Conservation (phyloP, 1,140 invertebrate genomes). For the Pseudomyrmex concolor region DNA sequence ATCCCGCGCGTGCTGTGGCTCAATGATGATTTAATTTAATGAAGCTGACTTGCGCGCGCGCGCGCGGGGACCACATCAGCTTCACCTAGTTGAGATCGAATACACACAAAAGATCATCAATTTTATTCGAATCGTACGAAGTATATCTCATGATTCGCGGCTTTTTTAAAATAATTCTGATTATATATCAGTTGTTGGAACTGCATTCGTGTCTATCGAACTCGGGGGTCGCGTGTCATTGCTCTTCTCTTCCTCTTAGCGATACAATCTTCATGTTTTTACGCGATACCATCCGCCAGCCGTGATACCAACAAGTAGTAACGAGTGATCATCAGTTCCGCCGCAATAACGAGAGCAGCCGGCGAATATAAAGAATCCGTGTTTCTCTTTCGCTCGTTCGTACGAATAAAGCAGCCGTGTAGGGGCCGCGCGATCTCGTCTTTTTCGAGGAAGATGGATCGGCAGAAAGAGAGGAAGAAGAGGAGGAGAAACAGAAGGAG, state of each 20-base stretch:
- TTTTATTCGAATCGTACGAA: not conserved
- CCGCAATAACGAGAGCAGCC: slow-evolving; percentile 36
- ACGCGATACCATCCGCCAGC: not conserved
- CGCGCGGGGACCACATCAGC: not conserved
- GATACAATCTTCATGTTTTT: slow-evolving; percentile 5
- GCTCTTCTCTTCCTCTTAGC: no score
- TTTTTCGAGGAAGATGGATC: slow-evolving; percentile 58
- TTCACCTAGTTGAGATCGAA: slow-evolving; percentile 65
- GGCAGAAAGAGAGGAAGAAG: slow-evolving; percentile 10
- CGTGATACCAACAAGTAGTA: slow-evolving; percentile 15
- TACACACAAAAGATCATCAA: slow-evolving; percentile 27
- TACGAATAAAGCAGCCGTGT: slow-evolving; percentile 43
- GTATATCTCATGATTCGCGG: not conserved
- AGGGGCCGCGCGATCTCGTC: slow-evolving; percentile 30
- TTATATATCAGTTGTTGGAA: not conserved
- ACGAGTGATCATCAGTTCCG: slow-evolving; percentile 21
- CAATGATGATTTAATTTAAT: slow-evolving; percentile 73
- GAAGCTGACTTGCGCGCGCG: slow-evolving; percentile 44
- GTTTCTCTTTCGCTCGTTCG: slow-evolving; percentile 28
- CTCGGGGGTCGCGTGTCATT: not conserved
- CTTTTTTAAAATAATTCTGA: not conserved
- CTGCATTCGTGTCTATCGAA: not conserved
- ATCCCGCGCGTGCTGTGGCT: not conserved
- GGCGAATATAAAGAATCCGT: slow-evolving; percentile 53
- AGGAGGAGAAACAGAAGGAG: slow-evolving; percentile 3